Evolutionary conservation across 2,113 vertebrate genomes (phyloP), one percentile per base, ranked within the genome.

Genomic region (Haemorhous mexicanus): DNA sequence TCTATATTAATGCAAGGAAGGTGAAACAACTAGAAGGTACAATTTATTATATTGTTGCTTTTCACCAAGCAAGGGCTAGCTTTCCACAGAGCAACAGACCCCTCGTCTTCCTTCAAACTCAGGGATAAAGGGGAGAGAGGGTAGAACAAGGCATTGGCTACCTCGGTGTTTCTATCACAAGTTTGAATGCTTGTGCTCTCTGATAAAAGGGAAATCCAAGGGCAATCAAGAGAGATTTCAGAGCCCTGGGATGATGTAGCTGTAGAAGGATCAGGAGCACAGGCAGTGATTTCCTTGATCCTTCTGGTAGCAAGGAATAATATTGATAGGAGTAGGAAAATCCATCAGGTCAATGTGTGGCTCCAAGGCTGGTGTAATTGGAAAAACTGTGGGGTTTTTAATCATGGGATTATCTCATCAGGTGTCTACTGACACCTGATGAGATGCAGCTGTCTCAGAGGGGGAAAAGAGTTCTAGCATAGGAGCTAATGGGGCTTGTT

Each of bases 301-400:
- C 10, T 56, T 20, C 16, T n/a, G 16, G 35, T 16, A 58, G n/a
- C n/a, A 49, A 56, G 69, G 15, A 47, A 39, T 28, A 64, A 27
- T 28, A 64, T 2, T 74, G 50, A 66, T 43, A 43, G 35, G 20
- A 75, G 24, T n/a, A 75, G 23, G 13, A n/a, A 49, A 35, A 67
- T 43, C 5, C 30, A 41, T 66, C 50, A 47, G 43, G 43, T 41
- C 22, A 39, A 28, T 46, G 28, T 23, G 28, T 24, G n/a, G 5
- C 61, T 58, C 20, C 0, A 0, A 67, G 32, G 11, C 4, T 32
- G 30, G 8, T 50, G 26, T 24, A 67, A 58, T 50, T 67, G 72
- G 72, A 58, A 76, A 76, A 76, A 49, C 0, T 35, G 13, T 4
- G 18, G 3, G 1, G 3, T 3, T 12, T n/a, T 58, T 14, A 43